Percentiles rank a stretch among this genome's conserved stretches.
Conservation (phyloP, 2,797 vertebrate genomes). For the Poecilia picta region DNA sequence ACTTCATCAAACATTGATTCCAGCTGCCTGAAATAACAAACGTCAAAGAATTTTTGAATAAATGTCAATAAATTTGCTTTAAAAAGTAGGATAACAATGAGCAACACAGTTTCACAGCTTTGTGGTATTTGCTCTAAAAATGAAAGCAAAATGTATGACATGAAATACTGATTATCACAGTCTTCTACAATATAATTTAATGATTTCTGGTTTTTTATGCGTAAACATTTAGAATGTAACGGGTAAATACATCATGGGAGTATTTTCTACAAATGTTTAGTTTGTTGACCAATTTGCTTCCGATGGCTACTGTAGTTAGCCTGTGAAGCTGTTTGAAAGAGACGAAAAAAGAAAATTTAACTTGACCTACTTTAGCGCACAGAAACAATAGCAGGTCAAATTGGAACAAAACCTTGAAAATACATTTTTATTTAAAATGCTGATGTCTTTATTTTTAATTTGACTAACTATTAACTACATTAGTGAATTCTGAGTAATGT, state of each 20-base stretch:
- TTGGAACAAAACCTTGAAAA: not conserved
- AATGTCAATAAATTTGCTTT: not conserved
- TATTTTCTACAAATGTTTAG: not conserved
- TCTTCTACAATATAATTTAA: not conserved
- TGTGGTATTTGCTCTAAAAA: not conserved
- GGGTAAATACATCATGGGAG: no score
- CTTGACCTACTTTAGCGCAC: not conserved
- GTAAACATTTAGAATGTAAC: not conserved
- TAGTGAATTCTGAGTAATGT: not conserved
- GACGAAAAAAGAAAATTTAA: not conserved
- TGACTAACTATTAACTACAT: not conserved
- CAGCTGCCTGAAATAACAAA: not conserved
- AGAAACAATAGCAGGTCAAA: not conserved
- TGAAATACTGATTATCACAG: not conserved
- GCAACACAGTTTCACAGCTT: not conserved
- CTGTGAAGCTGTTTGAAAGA: not conserved
- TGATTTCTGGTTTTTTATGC: not conserved
- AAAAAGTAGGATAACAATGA: not conserved
- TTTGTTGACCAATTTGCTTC: not conserved
- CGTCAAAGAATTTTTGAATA: not conserved
- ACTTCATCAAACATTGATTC: not conserved
- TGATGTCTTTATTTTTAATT: not conserved
- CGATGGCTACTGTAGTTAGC: not conserved
- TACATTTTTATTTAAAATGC: not conserved
- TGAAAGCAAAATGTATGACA: not conserved